phyloP scores from a whole-genome alignment of 2,797 vertebrate species.

The Sarcoramphus papa region DNA sequence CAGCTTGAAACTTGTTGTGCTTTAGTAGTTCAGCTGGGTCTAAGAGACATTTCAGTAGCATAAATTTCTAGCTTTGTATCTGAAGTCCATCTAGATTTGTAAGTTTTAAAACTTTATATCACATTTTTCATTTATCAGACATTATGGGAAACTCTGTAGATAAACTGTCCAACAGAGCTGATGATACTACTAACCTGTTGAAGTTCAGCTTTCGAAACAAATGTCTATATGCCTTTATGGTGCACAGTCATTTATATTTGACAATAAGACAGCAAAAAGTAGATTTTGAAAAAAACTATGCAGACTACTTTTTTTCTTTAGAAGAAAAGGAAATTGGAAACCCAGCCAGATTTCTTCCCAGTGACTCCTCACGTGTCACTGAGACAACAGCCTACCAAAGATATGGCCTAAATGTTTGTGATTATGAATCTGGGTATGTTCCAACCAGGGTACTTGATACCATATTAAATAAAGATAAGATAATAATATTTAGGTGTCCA shows the following conservation, averaged over 20 bases:
- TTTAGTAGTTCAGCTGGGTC: neutral
- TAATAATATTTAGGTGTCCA: neutral
- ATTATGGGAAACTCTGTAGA: neutral
- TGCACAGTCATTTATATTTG: neutral
- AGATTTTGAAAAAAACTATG: neutral
- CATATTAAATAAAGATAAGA: neutral
- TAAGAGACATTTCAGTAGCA: neutral
- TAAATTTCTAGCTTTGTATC: neutral
- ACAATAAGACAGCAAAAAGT: neutral
- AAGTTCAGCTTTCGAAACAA: neutral
- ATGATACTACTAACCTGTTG: neutral
- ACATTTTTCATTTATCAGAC: neutral
- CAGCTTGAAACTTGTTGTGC: neutral
- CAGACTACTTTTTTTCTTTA: neutral
- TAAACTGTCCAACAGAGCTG: neutral
- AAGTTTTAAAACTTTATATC: neutral
- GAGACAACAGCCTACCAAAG: neutral
- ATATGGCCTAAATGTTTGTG: neutral
- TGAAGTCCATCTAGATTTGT: neutral
- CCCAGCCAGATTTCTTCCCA: neutral
- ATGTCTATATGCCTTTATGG: accelerated
- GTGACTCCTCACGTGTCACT: neutral
- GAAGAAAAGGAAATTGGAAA: neutral
- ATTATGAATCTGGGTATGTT: neutral
- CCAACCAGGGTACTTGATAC: neutral